A percentile compares a stretch with the other conserved stretches of the same genome.
Evolutionary conservation across 2,888 invertebrate genomes (phyloP).

Genomic region (Cancer borealis): DNA sequence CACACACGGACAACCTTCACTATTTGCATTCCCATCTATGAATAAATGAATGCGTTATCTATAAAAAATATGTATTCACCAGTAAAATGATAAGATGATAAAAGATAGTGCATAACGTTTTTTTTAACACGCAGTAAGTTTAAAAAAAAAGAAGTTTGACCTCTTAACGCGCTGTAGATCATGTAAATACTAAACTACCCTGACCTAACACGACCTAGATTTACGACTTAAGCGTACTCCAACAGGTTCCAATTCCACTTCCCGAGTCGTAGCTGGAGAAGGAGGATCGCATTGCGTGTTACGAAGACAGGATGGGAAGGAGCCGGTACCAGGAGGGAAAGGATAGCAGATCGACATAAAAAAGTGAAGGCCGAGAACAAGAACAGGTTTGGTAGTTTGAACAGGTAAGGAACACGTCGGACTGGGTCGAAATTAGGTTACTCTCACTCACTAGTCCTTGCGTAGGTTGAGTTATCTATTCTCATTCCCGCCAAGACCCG

Average conservation of each 20-base stretch:
- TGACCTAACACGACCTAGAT: constrained; percentile 10
- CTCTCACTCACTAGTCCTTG: neutral
- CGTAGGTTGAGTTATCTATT: neutral
- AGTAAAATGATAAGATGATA: too few relatives aligned
- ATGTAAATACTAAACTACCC: neutral
- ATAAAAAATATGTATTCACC: too few relatives aligned
- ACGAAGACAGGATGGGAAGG: neutral
- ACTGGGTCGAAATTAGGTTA: constrained; percentile 3
- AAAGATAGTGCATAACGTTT: too few relatives aligned
- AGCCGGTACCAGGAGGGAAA: neutral
- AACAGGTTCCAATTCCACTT: neutral
- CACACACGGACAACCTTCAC: neutral
- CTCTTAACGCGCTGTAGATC: neutral
- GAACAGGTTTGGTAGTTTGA: neutral
- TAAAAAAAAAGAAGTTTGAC: neutral
- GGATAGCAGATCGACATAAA: neutral
- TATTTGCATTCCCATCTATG: too few relatives aligned
- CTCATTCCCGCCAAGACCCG: neutral
- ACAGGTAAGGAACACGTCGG: neutral
- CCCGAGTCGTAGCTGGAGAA: neutral
- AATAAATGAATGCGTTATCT: too few relatives aligned
- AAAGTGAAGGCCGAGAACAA: neutral
- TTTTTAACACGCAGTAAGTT: neutral
- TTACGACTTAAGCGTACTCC: neutral
- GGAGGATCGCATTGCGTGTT: constrained; percentile 7